A percentile compares a stretch with the other conserved stretches of the same genome.
Conservation (phyloP, 2,888 invertebrate genomes). For the Operophtera brumata region DNA sequence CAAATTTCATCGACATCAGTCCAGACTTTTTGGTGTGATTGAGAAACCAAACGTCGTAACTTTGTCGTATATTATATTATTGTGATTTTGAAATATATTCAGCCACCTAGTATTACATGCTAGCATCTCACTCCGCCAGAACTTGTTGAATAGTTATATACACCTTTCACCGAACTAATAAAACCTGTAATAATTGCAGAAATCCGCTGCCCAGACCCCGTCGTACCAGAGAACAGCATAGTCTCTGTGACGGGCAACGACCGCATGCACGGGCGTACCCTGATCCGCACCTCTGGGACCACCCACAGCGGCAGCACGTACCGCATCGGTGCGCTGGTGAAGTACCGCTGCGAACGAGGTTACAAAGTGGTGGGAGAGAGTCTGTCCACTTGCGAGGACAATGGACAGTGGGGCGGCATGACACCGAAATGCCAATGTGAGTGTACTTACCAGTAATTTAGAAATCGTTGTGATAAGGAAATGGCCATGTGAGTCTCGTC, state of each 20-base stretch:
- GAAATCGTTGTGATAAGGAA: no score
- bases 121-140: no score
- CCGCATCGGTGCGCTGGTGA: constrained; percentile 91
- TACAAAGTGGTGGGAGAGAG: constrained; percentile 93
- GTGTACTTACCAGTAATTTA: constrained; percentile 55
- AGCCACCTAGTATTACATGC: no score
- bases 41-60: no score
- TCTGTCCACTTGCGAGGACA: constrained; percentile 91
- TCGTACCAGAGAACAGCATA: constrained; percentile 90
- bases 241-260: constrained; percentile 95
- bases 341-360: constrained; percentile 94
- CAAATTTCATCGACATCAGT: no score
- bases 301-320: constrained; percentile 87
- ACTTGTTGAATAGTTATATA: no score
- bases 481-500: no score
- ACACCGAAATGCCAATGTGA: constrained; percentile 92
- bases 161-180: no score
- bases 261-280: constrained; percentile 91
- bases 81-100: no score
- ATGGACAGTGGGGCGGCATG: constrained; percentile 91
- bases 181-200: constrained; percentile 84
- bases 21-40: no score
- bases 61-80: no score
- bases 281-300: constrained; percentile 87
- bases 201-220: constrained; percentile 92